A percentile compares a stretch with the other conserved stretches of the same genome.
Evolutionary conservation across 2,797 vertebrate genomes (phyloP).

Genomic region (Alcedo quadribrachys): DNA sequence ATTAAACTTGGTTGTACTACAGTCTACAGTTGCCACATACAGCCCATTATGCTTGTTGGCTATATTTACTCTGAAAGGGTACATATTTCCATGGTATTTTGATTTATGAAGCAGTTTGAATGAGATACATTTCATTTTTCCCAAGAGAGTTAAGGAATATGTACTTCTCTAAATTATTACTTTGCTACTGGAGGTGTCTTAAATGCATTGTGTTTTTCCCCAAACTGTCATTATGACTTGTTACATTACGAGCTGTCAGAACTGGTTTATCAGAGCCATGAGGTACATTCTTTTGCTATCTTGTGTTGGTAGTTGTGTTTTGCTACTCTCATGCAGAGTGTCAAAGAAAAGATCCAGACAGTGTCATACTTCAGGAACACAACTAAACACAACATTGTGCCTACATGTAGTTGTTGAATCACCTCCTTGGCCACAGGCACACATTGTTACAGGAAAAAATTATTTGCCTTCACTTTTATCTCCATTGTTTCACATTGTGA

Average conservation of each 20-base stretch:
- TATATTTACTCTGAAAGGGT: background rate
- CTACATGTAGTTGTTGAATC: background rate
- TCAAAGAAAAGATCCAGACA: background rate
- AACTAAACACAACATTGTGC: background rate
- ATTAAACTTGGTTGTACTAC: background rate
- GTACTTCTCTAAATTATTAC: background rate
- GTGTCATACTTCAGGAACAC: background rate
- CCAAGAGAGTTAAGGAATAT: background rate
- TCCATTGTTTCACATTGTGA: background rate
- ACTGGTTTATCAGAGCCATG: background rate
- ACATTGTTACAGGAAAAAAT: background rate
- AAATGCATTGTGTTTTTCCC: background rate
- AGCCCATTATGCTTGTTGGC: background rate
- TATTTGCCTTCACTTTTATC: background rate
- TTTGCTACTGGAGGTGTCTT: background rate
- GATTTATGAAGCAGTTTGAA: background rate
- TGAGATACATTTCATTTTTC: background rate
- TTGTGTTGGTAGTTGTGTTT: background rate
- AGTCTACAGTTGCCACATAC: background rate
- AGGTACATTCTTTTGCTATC: background rate
- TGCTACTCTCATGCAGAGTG: background rate
- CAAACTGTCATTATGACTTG: background rate
- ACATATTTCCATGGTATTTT: background rate
- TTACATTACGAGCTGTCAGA: background rate
- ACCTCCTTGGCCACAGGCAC: background rate